Base-by-base conservation (phyloP, 2,113 vertebrate species). In the Coryphaenoides rupestris region DNA sequence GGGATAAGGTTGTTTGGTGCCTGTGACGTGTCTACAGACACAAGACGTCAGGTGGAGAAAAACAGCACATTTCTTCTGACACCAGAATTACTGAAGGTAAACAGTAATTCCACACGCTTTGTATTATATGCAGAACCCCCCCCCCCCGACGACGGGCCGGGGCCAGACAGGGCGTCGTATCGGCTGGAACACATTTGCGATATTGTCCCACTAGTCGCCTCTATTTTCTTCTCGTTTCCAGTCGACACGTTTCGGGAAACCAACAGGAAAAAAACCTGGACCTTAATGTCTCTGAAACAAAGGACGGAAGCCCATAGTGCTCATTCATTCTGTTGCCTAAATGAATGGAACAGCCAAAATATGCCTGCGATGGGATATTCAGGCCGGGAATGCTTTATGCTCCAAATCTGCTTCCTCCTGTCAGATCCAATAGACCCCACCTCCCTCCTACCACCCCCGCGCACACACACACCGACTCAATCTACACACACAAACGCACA, bases 261-360 rank as follows among this genome's bases (percentile, higher is more conserved):
- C 33, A 40, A 40, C 13, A 21, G 53, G 22, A 66, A 60, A 62
- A 49, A 65, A 62, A 64, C 58, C 56, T 71, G 77, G 72, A 62
- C 77, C 82, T 68, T 69, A 70, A 69, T 75, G 54, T 40, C 61
- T 62, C 76, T 81, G 70, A 82, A 79, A 67, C 55, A 22, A 28
- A 5, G 49, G 62, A 69, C 50, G 53, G n/a, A 52, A 21, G 60
- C 59, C 62, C 69, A 77, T 66, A 60, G 62, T 82, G 76, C 67
- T n/a, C 62, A 83, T 74, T 66, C 65, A 2, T 79, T 80, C 82
- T 79, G 67, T 72, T 77, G 76, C 79, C 73, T 79, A 75, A 80
- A 83, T 83, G 78, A n/a, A 74, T 78, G 80, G 77, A 74, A 83
- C 78, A 77, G 74, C 79, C 81, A 83, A 87, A 82, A 80, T 80